Evolutionary conservation across 2,797 vertebrate genomes (phyloP).

Genomic region (Falco concolor): DNA sequence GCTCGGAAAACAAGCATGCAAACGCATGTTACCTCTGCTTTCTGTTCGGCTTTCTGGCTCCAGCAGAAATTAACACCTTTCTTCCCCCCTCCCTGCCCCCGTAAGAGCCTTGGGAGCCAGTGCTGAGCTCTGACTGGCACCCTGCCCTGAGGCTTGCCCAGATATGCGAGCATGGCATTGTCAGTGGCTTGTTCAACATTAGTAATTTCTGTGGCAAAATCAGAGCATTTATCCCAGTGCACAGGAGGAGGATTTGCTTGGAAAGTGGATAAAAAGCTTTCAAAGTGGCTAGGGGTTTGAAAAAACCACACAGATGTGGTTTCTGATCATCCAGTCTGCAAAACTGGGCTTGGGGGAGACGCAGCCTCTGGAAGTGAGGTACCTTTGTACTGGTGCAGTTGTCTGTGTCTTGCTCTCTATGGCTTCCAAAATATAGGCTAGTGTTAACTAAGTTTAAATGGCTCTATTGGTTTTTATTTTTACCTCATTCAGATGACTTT

Average conservation of each 20-base stretch:
- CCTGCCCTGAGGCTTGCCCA: neutral
- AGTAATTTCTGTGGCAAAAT: neutral
- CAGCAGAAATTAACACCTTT: neutral
- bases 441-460: neutral
- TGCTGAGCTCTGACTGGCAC: neutral
- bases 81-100: too few species aligned
- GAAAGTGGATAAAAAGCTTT: neutral
- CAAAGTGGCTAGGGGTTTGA: neutral
- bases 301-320: too few species aligned
- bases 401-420: too few species aligned
- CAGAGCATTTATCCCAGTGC: rapidly evolving
- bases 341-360: neutral
- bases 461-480: neutral
- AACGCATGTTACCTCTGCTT: neutral
- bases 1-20: neutral
- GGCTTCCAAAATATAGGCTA: neutral
- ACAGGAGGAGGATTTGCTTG: neutral
- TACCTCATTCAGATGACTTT: neutral
- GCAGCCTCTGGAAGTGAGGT: neutral
- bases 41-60: neutral
- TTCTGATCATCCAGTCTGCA: neutral
- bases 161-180: neutral
- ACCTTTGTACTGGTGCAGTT: rapidly evolving
- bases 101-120: neutral
- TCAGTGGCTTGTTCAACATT: neutral